Evolutionary conservation across 2,797 vertebrate genomes (phyloP).

Genomic region (Chaenodraco wilsoni): DNA sequence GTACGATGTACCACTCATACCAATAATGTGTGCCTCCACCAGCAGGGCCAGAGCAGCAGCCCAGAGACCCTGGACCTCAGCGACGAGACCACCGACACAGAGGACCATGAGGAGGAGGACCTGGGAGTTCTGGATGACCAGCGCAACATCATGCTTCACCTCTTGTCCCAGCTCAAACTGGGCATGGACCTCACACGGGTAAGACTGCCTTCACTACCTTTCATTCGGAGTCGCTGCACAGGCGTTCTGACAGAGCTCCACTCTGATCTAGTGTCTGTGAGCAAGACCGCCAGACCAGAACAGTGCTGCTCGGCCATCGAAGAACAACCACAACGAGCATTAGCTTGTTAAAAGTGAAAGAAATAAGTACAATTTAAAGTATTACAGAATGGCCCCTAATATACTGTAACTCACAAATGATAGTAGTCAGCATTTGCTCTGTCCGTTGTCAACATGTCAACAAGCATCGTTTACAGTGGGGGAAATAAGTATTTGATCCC

Average conservation of each 20-base stretch:
- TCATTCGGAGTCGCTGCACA: not conserved
- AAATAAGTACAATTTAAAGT: no score
- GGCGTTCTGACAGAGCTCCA: no score
- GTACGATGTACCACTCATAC: no score
- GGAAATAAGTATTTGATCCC: no score
- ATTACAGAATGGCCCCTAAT: no score
- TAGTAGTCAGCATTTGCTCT: no score
- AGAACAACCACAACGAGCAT: no score
- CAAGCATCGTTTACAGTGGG: no score
- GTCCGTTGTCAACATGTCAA: no score
- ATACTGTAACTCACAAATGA: no score
- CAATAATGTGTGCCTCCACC: conserved; percentile 4
- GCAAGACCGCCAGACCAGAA: not conserved
- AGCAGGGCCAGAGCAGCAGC: conserved; percentile 55
- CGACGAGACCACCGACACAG: conserved; percentile 90
- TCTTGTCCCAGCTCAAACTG: conserved; percentile 93
- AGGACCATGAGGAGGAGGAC: conserved; percentile 90
- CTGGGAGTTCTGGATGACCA: conserved; percentile 92
- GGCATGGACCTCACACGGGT: conserved; percentile 95
- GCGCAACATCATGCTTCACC: conserved; percentile 90
- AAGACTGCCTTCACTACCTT: conserved; percentile 43
- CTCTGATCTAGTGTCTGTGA: not conserved
- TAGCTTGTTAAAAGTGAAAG: no score
- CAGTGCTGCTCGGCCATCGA: no score
- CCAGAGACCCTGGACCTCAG: conserved; percentile 82